A percentile compares a stretch with the other conserved stretches of the same genome.
phyloP scores from a whole-genome alignment of 2,113 vertebrate genomes.

The Camelus bactrianus region DNA sequence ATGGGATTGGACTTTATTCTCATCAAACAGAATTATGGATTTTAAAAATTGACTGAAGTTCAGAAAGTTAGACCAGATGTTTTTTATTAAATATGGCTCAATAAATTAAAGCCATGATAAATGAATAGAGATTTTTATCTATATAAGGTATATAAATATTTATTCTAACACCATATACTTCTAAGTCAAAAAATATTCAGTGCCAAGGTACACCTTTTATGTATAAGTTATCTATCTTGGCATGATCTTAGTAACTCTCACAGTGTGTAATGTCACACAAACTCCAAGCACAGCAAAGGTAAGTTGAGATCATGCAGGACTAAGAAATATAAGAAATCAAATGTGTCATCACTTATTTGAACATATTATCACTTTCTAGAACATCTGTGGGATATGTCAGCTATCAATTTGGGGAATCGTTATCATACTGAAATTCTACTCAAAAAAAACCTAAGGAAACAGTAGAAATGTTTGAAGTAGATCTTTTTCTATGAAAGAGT shows the following conservation, averaged over 20 bases:
- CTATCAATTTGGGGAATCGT: background rate
- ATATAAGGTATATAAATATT: background rate
- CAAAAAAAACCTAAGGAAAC: background rate
- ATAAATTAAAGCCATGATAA: background rate
- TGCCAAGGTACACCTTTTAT: background rate
- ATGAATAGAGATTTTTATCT: background rate
- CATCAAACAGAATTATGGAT: background rate
- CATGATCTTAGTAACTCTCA: background rate
- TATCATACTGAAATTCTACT: background rate
- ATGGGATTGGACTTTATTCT: background rate
- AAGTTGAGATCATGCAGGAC: background rate
- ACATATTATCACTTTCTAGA: conserved; percentile 14
- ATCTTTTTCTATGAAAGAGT: background rate
- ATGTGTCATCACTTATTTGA: background rate
- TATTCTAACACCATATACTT: background rate
- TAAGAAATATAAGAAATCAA: background rate
- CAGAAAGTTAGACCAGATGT: background rate
- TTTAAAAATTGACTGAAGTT: conserved; percentile 35
- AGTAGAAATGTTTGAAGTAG: background rate
- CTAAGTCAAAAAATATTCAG: background rate
- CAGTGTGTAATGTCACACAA: background rate
- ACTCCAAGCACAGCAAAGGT: background rate
- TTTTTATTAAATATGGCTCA: conserved; percentile 32
- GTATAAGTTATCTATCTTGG: background rate
- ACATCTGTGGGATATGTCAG: background rate